Percentiles rank a stretch among this genome's conserved stretches.
Conservation (phyloP, 2,888 invertebrate species). For the Frankliniella fusca region DNA sequence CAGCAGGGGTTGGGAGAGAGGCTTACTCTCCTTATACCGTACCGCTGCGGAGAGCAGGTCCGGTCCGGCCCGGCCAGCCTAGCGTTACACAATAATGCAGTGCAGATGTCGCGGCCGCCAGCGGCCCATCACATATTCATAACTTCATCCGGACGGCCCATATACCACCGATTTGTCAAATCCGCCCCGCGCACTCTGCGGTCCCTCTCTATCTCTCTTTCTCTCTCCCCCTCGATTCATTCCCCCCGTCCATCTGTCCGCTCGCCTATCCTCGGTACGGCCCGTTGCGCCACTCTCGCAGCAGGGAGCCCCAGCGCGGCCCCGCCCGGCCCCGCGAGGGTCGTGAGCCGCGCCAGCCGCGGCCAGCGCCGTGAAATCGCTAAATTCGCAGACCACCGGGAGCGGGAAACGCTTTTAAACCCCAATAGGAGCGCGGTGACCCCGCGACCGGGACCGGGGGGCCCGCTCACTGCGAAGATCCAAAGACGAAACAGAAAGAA, state of each 20-base stretch:
- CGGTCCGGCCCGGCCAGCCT: too few species aligned
- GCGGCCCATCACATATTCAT: conserved; percentile 30
- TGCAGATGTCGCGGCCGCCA: conserved; percentile 25
- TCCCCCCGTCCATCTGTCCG: background rate
- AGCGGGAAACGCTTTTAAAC: background rate
- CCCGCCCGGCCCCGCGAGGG: background rate
- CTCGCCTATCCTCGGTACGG: background rate
- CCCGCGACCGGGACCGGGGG: too few species aligned
- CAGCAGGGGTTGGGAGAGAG: too few species aligned
- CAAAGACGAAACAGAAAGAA: conserved; percentile 6
- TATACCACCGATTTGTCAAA: conserved; percentile 12
- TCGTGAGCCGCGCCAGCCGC: background rate
- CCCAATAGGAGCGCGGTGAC: too few species aligned
- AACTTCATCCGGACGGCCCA: conserved; percentile 5
- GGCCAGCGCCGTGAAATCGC: background rate
- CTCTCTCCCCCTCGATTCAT: too few species aligned
- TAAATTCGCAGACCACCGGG: background rate
- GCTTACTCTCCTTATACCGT: too few species aligned
- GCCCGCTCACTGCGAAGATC: background rate
- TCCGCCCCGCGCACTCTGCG: background rate
- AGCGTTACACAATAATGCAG: background rate
- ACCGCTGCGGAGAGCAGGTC: too few species aligned
- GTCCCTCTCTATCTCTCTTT: background rate
- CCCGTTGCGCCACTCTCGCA: background rate
- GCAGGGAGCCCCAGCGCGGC: background rate